Evolutionary conservation across 2,797 vertebrate species (phyloP).

Genomic region (Chiloscyllium punctatum): DNA sequence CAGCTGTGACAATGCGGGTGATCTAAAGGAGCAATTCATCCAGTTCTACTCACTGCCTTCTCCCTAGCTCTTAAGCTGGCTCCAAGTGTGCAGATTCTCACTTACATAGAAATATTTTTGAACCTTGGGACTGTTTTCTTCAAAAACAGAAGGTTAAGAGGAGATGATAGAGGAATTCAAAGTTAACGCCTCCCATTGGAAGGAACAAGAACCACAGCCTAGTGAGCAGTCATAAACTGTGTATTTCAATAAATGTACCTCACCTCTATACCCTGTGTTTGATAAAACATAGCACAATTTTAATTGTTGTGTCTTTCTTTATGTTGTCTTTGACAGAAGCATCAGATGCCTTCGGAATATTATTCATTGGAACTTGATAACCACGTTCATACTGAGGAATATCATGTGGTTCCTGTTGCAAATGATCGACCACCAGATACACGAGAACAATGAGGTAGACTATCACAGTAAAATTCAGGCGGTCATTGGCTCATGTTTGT

Average conservation of each 20-base stretch:
- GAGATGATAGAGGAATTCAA: no score
- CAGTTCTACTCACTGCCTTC: no score
- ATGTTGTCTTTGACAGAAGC: conserved; percentile 62
- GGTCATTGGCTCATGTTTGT: background rate
- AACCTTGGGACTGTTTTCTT: no score
- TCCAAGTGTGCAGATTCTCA: no score
- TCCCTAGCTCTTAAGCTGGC: no score
- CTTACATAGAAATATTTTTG: no score
- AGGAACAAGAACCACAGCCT: no score
- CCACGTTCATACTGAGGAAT: conserved; percentile 93
- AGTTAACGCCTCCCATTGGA: no score
- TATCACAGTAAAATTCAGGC: background rate
- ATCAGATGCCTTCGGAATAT: conserved; percentile 92
- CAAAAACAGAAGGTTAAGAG: no score
- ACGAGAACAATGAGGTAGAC: conserved; percentile 88
- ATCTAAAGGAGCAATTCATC: no score
- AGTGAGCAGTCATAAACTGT: background rate
- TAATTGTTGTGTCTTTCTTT: background rate
- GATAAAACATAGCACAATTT: background rate
- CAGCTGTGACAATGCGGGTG: no score
- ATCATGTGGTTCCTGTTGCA: conserved; percentile 93
- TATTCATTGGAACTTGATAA: conserved; percentile 97
- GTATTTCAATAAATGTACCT: background rate
- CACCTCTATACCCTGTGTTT: no score
- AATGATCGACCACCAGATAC: conserved; percentile 88